Conservation (phyloP, 2,888 invertebrate genomes). For the Unio delphinus region DNA sequence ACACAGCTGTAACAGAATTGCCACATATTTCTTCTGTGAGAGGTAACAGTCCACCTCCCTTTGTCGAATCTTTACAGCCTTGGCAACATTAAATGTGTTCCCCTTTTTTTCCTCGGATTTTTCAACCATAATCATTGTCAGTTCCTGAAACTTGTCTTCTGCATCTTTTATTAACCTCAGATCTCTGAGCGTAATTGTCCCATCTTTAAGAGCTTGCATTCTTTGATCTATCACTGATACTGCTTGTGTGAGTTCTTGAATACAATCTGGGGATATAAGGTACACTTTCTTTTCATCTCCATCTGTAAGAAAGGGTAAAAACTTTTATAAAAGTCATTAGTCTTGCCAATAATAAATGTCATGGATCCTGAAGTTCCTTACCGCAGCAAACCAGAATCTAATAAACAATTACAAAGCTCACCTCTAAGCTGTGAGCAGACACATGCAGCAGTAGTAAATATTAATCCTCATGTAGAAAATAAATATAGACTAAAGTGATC, state of each 20-base stretch:
- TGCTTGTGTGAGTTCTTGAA: constrained; percentile 6
- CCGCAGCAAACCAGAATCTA: no score
- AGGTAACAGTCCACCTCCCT: constrained; percentile 2
- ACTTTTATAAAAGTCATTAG: no score
- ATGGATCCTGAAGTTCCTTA: no score
- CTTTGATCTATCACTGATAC: constrained; percentile 1
- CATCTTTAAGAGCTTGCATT: constrained; percentile 5
- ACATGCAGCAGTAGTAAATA: no score
- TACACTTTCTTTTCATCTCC: no score
- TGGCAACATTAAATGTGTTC: not conserved
- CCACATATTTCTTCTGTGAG: not conserved
- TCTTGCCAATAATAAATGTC: no score
- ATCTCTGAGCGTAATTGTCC: constrained; percentile 12
- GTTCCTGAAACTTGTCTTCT: constrained; percentile 10
- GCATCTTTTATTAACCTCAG: constrained; percentile 8
- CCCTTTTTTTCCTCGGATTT: not conserved
- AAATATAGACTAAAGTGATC: no score
- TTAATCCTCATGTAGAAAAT: no score
- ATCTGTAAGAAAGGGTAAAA: no score
- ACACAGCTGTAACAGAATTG: constrained; percentile 3
- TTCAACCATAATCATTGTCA: not conserved
- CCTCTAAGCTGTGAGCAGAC: no score
- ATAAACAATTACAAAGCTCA: no score
- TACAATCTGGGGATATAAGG: not conserved
- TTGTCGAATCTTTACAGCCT: not conserved